These are phyloP conservation scores for Anguilla marmorata DNA, from an alignment of 2,797 vertebrate species.

Conservation along the genomic window DNA sequence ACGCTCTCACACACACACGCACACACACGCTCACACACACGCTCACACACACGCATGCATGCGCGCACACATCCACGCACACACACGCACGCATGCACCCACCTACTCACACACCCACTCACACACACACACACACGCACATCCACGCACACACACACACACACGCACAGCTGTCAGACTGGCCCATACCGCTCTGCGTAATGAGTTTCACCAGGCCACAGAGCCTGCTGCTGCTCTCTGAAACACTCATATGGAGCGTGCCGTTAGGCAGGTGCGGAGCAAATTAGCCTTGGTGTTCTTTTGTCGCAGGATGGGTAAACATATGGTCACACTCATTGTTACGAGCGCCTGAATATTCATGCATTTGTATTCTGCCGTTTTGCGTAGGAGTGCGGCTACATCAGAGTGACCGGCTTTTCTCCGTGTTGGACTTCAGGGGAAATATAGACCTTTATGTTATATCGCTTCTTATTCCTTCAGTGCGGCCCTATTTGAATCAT, in stretches of 20 bases:
- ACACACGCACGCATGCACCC: neutral
- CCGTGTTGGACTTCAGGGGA: neutral
- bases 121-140: neutral
- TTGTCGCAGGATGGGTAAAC: neutral
- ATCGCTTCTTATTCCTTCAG: neutral
- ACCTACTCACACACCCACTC: neutral
- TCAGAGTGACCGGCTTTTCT: neutral
- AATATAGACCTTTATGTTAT: neutral
- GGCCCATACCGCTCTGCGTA: neutral
- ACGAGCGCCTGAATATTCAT: constrained; percentile 9
- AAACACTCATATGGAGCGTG: neutral
- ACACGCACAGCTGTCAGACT: neutral
- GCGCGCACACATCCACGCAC: neutral
- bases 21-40: neutral
- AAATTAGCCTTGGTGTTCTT: neutral
- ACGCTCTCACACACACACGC: neutral
- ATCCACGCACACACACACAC: neutral
- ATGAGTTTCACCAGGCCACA: neutral
- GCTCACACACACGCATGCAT: neutral
- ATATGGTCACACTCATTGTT: neutral
- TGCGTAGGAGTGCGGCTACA: neutral
- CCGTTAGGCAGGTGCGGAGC: neutral
- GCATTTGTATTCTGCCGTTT: neutral
- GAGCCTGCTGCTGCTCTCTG: neutral
- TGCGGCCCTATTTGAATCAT: neutral